Percentiles rank a stretch among this genome's conserved stretches.
Conservation (phyloP, 1,140 invertebrate genomes). For the Penaeus indicus region DNA sequence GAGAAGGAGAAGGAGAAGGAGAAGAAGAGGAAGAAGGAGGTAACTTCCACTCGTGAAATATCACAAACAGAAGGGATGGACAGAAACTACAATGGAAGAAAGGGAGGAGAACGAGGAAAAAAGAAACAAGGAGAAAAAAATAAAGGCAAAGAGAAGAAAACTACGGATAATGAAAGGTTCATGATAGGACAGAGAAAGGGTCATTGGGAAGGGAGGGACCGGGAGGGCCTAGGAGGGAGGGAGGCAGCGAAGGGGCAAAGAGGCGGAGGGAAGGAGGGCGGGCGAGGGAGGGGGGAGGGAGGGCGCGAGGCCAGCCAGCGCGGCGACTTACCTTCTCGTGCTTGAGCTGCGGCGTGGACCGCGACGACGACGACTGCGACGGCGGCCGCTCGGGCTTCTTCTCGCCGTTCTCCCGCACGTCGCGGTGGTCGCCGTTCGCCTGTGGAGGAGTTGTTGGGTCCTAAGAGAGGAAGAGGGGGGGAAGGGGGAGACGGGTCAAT, state of each 20-base stretch:
- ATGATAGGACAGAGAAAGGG: too few species aligned
- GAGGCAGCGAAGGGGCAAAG: too few species aligned
- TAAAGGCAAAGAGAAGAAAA: too few species aligned
- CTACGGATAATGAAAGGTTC: too few species aligned
- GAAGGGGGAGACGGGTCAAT: background rate
- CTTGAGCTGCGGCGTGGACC: constrained; percentile 66
- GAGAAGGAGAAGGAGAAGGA: background rate
- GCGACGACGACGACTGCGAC: constrained; percentile 66
- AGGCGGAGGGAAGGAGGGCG: background rate
- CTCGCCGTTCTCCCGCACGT: constrained; percentile 59
- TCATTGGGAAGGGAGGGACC: too few species aligned
- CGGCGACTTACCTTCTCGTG: constrained; percentile 64
- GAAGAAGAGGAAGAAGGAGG: background rate
- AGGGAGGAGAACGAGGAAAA: too few species aligned
- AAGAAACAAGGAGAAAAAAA: too few species aligned
- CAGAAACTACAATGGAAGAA: too few species aligned
- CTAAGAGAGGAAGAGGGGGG: constrained; percentile 2
- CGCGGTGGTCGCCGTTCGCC: constrained; percentile 64
- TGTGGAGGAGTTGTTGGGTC: constrained; percentile 58
- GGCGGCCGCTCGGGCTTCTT: constrained; percentile 68
- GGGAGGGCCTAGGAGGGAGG: too few species aligned
- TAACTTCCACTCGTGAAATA: background rate
- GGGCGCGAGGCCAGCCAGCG: background rate
- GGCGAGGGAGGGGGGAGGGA: background rate
- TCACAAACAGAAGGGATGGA: too few species aligned